These are phyloP conservation scores for Fregetta grallaria DNA, from an alignment of 2,113 vertebrate species.

Conservation along the genomic window DNA sequence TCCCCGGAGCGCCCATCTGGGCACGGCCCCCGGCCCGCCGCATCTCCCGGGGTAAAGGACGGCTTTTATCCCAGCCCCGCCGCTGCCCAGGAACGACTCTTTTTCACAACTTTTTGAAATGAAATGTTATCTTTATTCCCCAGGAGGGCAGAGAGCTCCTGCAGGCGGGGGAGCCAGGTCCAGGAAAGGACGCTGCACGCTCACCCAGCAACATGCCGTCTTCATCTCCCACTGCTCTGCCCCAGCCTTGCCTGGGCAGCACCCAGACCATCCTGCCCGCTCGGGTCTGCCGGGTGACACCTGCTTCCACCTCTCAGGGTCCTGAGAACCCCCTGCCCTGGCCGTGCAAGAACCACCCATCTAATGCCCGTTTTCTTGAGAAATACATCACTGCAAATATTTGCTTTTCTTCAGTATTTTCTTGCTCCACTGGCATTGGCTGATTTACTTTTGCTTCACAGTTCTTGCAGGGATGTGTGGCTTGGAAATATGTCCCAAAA, in stretches of 20 bases:
- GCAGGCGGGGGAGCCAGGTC: accelerated
- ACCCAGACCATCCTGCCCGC: accelerated
- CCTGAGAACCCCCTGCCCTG: background rate
- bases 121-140: background rate
- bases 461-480: background rate
- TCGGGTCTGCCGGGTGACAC: accelerated
- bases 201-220: background rate
- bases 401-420: background rate
- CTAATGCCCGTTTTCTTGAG: background rate
- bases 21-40: background rate
- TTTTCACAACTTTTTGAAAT: background rate
- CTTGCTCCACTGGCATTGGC: background rate
- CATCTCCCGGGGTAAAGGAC: background rate
- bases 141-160: background rate
- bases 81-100: background rate
- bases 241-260: accelerated
- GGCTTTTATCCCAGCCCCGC: background rate
- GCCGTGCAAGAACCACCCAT: background rate
- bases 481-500: background rate
- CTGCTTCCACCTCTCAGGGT: background rate
- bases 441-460: background rate
- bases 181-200: background rate
- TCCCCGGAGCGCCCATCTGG: accelerated
- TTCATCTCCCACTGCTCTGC: background rate
- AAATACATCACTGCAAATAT: background rate